phyloP scores from a whole-genome alignment of 2,888 invertebrate genomes.

The Hemistola chrysoprasaria region DNA sequence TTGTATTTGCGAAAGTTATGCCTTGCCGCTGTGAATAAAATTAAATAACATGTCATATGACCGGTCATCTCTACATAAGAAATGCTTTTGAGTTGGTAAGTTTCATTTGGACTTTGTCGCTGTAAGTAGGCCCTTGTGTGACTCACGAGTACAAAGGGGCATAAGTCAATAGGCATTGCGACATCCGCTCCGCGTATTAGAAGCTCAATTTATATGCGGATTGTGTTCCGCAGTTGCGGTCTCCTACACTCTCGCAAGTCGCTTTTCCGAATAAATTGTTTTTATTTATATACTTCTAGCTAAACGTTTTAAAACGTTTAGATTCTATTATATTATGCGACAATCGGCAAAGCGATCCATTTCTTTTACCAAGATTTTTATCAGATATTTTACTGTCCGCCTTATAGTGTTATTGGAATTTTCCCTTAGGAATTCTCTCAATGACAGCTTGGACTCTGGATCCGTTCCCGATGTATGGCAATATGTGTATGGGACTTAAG shows the following conservation, averaged over 20 bases:
- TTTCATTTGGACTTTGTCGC: too few species aligned
- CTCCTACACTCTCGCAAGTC: constrained; percentile 9
- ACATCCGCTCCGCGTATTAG: constrained; percentile 22
- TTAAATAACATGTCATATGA: constrained; percentile 29
- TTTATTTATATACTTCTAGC: constrained; percentile 7
- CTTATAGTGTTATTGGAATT: too few species aligned
- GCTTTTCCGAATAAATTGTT: constrained; percentile 25
- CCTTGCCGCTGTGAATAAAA: constrained; percentile 57
- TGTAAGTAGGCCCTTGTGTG: constrained; percentile 9
- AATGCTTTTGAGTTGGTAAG: too few species aligned
- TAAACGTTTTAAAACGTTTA: too few species aligned
- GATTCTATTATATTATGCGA: too few species aligned
- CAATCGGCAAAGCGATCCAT: too few species aligned
- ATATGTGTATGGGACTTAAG: too few species aligned
- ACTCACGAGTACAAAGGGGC: constrained; percentile 14
- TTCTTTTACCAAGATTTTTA: too few species aligned
- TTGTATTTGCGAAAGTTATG: constrained; percentile 86
- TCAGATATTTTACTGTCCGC: too few species aligned
- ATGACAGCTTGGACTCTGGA: too few species aligned
- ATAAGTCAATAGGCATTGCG: constrained; percentile 17
- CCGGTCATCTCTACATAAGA: not conserved
- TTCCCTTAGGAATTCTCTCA: too few species aligned
- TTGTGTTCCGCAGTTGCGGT: constrained; percentile 31
- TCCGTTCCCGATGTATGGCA: too few species aligned
- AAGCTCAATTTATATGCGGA: constrained; percentile 42